Conservation (phyloP, 2,113 vertebrate genomes). For the Chitala chitala region DNA sequence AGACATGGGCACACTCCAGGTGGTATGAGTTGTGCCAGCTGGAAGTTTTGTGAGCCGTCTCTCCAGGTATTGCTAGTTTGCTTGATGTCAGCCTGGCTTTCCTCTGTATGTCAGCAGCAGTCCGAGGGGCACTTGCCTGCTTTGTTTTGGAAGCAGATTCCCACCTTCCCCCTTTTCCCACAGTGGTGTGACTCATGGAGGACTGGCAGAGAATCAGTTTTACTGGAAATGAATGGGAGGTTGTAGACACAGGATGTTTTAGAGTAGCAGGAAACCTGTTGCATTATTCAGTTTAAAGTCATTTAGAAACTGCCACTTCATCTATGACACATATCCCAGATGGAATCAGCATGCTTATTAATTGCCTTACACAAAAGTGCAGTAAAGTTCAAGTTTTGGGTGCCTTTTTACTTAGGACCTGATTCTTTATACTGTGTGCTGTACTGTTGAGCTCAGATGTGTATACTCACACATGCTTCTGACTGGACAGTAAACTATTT, state of each 20-base stretch:
- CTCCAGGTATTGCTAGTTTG: background rate
- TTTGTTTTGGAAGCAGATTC: background rate
- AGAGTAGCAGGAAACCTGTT: background rate
- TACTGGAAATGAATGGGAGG: background rate
- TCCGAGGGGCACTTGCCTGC: background rate
- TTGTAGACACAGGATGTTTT: background rate
- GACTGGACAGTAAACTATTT: too few relatives aligned
- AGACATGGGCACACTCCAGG: too few relatives aligned
- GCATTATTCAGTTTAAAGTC: background rate
- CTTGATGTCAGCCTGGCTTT: background rate
- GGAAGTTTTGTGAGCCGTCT: background rate
- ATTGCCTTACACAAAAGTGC: too few relatives aligned
- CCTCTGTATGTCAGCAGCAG: too few relatives aligned
- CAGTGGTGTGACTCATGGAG: background rate
- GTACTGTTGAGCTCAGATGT: too few relatives aligned
- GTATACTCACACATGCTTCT: too few relatives aligned
- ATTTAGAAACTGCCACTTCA: too few relatives aligned
- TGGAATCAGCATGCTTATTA: too few relatives aligned
- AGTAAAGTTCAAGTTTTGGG: too few relatives aligned
- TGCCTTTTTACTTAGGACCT: too few relatives aligned
- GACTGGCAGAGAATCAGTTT: background rate
- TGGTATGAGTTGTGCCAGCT: background rate
- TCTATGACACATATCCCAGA: too few relatives aligned
- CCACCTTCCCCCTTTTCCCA: background rate
- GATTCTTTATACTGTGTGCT: too few relatives aligned